These are phyloP conservation scores for Tauraco hartlaubi DNA, from an alignment of 2,797 vertebrate species.

Conservation along the genomic window DNA sequence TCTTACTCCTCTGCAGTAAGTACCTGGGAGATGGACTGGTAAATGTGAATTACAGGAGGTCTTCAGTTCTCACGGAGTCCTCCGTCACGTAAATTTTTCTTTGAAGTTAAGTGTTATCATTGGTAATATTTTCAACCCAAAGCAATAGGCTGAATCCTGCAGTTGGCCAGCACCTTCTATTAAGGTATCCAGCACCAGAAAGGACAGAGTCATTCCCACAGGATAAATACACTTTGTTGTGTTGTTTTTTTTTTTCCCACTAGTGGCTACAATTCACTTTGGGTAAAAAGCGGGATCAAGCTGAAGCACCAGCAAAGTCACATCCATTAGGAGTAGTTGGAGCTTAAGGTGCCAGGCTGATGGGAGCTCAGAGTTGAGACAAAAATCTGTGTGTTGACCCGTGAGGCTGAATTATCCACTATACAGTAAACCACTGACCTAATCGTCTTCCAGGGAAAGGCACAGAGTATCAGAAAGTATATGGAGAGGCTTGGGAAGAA, in stretches of 20 bases:
- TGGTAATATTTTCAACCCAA: background rate
- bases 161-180: background rate
- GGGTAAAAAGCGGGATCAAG: background rate
- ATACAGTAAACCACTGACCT: background rate
- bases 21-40: background rate
- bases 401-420: background rate
- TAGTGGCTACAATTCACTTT: background rate
- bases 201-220: background rate
- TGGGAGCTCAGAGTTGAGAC: background rate
- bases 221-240: background rate
- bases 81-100: accelerated
- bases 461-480: background rate
- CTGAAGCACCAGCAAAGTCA: background rate
- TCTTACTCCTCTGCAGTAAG: background rate
- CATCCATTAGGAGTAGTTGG: background rate
- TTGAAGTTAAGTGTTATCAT: background rate
- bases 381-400: background rate
- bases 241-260: background rate
- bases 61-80: background rate
- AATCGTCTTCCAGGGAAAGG: background rate
- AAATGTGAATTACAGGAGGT: accelerated
- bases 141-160: accelerated
- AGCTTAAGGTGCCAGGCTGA: constrained; percentile 13
- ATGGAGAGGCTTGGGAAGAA: background rate
- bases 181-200: background rate